Evolutionary conservation across 2,888 invertebrate species (phyloP).

Genomic region (Koerneria pararmatus): DNA sequence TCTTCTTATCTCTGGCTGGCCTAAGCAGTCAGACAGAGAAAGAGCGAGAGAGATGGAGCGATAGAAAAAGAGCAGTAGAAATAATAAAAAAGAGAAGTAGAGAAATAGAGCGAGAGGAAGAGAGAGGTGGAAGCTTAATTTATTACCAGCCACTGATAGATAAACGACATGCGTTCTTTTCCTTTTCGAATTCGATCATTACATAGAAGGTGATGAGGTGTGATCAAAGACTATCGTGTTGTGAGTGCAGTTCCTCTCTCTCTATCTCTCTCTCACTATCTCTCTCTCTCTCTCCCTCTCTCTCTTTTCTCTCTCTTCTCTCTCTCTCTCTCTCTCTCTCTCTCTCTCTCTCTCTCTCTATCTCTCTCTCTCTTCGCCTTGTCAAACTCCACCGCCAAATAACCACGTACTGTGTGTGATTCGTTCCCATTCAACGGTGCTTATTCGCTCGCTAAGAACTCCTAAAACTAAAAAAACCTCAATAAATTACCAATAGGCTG

Average conservation of each 20-base stretch:
- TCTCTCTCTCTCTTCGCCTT: not conserved
- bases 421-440: not conserved
- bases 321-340: not conserved
- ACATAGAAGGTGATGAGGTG: no score
- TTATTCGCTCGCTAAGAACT: no score
- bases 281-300: conserved; percentile 1
- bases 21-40: not conserved
- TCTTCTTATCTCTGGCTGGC: conserved; percentile 8
- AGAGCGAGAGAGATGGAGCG: not conserved
- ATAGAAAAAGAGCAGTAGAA: not conserved
- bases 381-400: conserved; percentile 10
- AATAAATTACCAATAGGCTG: no score
- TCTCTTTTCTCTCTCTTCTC: not conserved
- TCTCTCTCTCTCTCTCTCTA: not conserved
- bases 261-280: not conserved
- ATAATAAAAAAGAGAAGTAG: not conserved
- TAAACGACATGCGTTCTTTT: no score
- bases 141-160: no score
- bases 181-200: no score
- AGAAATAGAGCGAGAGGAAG: no score
- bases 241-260: no score
- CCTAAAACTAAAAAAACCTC: no score
- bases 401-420: not conserved
- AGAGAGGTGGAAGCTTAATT: no score
- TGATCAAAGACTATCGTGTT: no score